Conservation (phyloP, 2,797 vertebrate genomes). For the Lemur catta region DNA sequence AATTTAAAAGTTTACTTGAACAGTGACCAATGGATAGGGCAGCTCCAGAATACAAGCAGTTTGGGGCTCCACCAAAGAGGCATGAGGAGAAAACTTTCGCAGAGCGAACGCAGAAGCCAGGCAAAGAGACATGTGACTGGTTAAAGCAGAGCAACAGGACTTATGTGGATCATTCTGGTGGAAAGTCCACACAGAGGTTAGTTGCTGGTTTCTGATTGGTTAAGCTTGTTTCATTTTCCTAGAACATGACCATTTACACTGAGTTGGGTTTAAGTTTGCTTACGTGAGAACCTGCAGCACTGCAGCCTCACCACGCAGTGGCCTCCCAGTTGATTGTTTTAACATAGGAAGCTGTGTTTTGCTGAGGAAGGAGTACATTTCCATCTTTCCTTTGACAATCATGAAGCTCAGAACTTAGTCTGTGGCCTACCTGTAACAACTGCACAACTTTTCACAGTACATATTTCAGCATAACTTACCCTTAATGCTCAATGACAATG, state of each 20-base stretch:
- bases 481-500: background rate
- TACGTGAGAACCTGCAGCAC: background rate
- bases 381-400: background rate
- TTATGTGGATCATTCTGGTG: background rate
- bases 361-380: background rate
- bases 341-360: background rate
- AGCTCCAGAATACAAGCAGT: background rate
- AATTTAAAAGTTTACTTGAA: background rate
- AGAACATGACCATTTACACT: background rate
- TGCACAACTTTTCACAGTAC: no score
- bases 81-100: background rate
- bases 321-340: background rate
- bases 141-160: background rate
- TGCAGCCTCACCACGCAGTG: background rate
- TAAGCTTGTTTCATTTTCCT: background rate
- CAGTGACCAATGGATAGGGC: background rate
- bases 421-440: background rate
- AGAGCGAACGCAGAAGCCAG: background rate
- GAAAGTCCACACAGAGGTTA: background rate
- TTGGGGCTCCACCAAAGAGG: background rate
- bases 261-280: background rate
- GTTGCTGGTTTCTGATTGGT: background rate
- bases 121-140: background rate
- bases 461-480: no score
- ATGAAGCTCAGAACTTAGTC: slow-evolving; percentile 32